Base-by-base conservation (phyloP, 2,888 invertebrate genomes). In the Ceraclea dissimilis region DNA sequence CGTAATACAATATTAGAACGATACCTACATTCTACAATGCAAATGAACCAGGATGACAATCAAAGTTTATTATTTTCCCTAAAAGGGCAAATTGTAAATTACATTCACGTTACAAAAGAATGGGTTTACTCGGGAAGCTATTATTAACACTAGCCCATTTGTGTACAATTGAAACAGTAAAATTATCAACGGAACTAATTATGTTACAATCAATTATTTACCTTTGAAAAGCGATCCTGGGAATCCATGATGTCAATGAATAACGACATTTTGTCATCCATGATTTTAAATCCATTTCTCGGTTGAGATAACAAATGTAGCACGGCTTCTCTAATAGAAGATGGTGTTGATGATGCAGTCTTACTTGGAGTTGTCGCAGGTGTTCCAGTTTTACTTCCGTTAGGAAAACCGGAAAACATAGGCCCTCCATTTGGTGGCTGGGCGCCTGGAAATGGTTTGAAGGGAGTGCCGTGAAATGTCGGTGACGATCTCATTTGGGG, bases 181-280 rank as follows among this genome's bases (percentile, higher is more conserved):
- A n/a, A n/a, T n/a, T n/a, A n/a, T n/a, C n/a, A n/a, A n/a, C n/a
- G n/a, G n/a, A n/a, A n/a, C n/a, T n/a, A n/a, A n/a, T n/a, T n/a
- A n/a, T n/a, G n/a, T n/a, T n/a, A n/a, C n/a, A n/a, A n/a, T n/a
- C n/a, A 16, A 39, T 39, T 8, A 17, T 8, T 46, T 73, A 89
- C 89, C 88, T 89, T 85, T 68, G 88, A 87, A 69, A 90, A 85
- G 69, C 83, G 79, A 69, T 88, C 87, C 78, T 90, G 89, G 54
- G 88, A 85, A 69, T 88, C 88, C 70, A 90, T 79, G 65, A 90
- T 89, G 67, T 90, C 89, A 69, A 89, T 85, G 74, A 89, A 88
- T 50, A 90, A 79, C 46, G 85, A 81, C 67, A 89, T 80, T 69
- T 87, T 86, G 74, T 88, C 87, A 67, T 87, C 87, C 74, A 85